phyloP scores from a whole-genome alignment of 2,888 invertebrate species.

The Folsomia manolachei region DNA sequence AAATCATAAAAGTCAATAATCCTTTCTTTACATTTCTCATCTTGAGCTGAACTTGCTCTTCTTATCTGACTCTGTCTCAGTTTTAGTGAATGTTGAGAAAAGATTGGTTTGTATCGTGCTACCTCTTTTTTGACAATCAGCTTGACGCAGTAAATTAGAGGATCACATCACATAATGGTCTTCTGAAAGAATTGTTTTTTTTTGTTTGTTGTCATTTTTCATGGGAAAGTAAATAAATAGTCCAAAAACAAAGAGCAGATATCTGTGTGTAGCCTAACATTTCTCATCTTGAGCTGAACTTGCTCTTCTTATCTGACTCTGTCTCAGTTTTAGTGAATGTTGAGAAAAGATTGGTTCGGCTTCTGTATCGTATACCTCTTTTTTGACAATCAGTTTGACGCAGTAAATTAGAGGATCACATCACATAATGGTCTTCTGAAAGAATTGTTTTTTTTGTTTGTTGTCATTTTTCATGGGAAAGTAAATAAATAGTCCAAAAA shows the following conservation, averaged over 20 bases:
- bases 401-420: background rate
- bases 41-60: no score
- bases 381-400: background rate
- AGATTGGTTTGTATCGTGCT: background rate
- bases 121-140: background rate
- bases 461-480: no score
- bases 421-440: no score
- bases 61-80: background rate
- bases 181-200: no score
- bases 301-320: background rate
- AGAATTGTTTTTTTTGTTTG: no score
- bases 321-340: background rate
- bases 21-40: background rate
- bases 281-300: no score
- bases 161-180: no score
- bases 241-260: no score
- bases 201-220: no score
- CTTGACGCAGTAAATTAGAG: background rate
- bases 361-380: background rate
- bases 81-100: background rate
- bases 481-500: background rate
- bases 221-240: background rate
- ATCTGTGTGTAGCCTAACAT: no score
- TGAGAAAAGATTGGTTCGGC: background rate
- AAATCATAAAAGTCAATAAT: conserved; percentile 16